Evolutionary conservation across 1,140 invertebrate species (phyloP).

Genomic region (Hydropsyche tenuis): DNA sequence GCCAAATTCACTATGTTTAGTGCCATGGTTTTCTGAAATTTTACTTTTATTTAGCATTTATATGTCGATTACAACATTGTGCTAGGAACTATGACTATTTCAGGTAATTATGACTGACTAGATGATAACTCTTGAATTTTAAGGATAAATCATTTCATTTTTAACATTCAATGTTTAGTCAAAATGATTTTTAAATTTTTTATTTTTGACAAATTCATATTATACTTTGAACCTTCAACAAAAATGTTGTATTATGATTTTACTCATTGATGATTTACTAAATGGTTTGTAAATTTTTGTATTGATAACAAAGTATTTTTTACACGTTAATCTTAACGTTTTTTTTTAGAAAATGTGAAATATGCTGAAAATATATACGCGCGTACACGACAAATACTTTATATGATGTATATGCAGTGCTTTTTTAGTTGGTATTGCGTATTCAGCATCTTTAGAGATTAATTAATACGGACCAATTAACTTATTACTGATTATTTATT

Average conservation of each 20-base stretch:
- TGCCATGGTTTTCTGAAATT: constrained; percentile 39
- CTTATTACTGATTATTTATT: constrained; percentile 1
- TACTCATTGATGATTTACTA: too few species aligned
- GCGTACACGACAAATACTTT: neutral
- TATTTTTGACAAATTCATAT: too few species aligned
- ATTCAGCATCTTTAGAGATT: neutral
- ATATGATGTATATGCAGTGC: neutral
- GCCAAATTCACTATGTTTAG: constrained; percentile 45
- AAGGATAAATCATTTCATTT: neutral
- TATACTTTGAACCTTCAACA: too few species aligned
- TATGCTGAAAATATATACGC: neutral
- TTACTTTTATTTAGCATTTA: constrained; percentile 31
- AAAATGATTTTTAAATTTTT: too few species aligned
- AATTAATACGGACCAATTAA: constrained; percentile 21
- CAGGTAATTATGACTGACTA: constrained; percentile 48
- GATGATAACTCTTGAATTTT: constrained; percentile 37
- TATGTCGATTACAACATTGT: constrained; percentile 37
- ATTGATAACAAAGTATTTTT: too few species aligned
- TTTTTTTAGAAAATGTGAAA: neutral
- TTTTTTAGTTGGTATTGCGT: too few species aligned
- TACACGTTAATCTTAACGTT: too few species aligned
- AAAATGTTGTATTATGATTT: too few species aligned
- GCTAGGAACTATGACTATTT: constrained; percentile 34
- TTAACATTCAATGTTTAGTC: too few species aligned
- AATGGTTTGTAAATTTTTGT: too few species aligned